phyloP scores from a whole-genome alignment of 2,888 invertebrate genomes.

The Rotaria sp. region DNA sequence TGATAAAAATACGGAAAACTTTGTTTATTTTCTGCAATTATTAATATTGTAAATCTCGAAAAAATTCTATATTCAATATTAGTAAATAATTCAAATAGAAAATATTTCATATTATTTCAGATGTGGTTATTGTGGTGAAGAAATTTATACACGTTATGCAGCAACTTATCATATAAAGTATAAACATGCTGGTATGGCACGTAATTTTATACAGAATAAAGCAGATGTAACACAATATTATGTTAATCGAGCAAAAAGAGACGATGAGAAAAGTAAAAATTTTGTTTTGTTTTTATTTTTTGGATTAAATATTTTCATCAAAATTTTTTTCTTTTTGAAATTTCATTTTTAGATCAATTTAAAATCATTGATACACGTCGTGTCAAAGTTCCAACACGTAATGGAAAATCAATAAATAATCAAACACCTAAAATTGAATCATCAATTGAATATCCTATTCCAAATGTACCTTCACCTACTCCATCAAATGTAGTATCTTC shows the following conservation, averaged over 20 bases:
- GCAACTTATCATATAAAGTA: conserved; percentile 41
- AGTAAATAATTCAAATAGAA: too few relatives aligned
- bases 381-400: background rate
- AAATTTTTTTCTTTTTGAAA: too few relatives aligned
- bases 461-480: background rate
- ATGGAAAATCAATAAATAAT: background rate
- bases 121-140: conserved; percentile 41
- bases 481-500: background rate
- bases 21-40: too few relatives aligned
- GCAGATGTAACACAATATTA: conserved; percentile 39
- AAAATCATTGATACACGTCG: conserved; percentile 6
- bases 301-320: too few relatives aligned
- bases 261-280: conserved; percentile 9
- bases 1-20: too few relatives aligned
- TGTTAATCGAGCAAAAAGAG: conserved; percentile 39
- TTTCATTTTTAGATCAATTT: background rate
- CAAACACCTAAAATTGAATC: background rate
- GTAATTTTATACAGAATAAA: conserved; percentile 40
- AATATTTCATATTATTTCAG: background rate
- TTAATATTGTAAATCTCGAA: too few relatives aligned
- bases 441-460: background rate
- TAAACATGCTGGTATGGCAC: conserved; percentile 39
- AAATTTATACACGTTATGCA: conserved; percentile 39
- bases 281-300: background rate
- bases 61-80: too few relatives aligned